A percentile compares a stretch with the other conserved stretches of the same genome.
Evolutionary conservation across 2,888 invertebrate genomes (phyloP).

Genomic region (Alloplasta piceator): DNA sequence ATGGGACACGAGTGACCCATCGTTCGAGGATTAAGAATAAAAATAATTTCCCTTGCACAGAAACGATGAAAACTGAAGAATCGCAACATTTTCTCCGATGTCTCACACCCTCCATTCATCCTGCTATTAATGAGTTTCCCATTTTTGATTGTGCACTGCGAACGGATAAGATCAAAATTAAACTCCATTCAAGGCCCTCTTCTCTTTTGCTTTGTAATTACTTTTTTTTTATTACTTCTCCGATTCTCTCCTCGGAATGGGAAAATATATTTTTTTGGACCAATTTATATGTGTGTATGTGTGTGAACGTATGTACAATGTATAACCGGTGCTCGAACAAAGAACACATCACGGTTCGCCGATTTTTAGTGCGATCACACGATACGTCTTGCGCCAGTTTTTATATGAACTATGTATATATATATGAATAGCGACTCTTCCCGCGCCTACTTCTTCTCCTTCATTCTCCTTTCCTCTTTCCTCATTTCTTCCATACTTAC

Average conservation of each 20-base stretch:
- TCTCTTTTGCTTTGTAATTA: conserved; percentile 46
- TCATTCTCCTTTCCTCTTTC: conserved; percentile 24
- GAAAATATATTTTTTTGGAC: conserved; percentile 52
- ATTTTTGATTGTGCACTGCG: conserved; percentile 28
- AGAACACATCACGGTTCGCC: conserved; percentile 64
- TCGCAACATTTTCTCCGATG: conserved; percentile 50
- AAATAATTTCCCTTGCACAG: neutral
- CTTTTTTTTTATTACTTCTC: conserved; percentile 13
- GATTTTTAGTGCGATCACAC: conserved; percentile 64
- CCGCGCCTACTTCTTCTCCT: conserved; percentile 32
- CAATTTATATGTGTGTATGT: conserved; percentile 21
- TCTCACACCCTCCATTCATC: neutral
- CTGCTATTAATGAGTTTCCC: neutral
- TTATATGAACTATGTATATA: neutral
- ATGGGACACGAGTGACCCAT: too few species aligned
- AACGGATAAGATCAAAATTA: conserved; percentile 53
- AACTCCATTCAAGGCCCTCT: conserved; percentile 37
- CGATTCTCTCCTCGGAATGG: conserved; percentile 32
- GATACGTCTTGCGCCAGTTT: conserved; percentile 62
- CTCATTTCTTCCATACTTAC: conserved; percentile 11
- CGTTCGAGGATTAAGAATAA: too few species aligned
- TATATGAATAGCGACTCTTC: conserved; percentile 55
- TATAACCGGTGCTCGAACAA: conserved; percentile 62
- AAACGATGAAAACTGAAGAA: conserved; percentile 12
- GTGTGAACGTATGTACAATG: conserved; percentile 39